Base-by-base conservation (phyloP, 2,888 invertebrate species). In the Lymantria monacha region DNA sequence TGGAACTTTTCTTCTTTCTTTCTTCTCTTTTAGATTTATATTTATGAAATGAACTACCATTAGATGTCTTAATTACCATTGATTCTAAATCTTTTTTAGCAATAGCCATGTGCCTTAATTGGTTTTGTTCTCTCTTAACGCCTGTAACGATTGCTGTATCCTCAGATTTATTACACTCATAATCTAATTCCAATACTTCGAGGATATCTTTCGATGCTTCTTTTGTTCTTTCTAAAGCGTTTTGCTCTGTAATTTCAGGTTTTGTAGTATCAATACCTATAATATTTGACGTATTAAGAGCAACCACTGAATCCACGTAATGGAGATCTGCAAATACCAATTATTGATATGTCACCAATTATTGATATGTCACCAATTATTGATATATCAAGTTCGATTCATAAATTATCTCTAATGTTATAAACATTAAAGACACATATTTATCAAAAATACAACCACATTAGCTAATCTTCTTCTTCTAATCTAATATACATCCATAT, bases 121-220 rank as follows among this genome's bases (percentile, higher is more conserved):
- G 72, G 41, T 77, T 74, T 40, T 66, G 61, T 59, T 63, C 71
- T 3, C 55, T 60, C 36, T 52, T 63, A 9, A 59, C 38, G 0
- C 69, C 70, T 15, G 61, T 56, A 3, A 57, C 37, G 42, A 69
- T 72, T 2, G 75, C 72, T n/a, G 71, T 72, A 40, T 76, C 70
- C 2, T 63, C 67, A 42, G 75, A 72, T 55, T 66, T 76, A 40
- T 51, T 48, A 36, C 68, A 60, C 22, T 68, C 65, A 38, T 55
- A 55, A 22, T 59, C 57, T 3, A 54, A 11, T 22, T 72, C 66
- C 7, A 69, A 61, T 5, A 63, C 51, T 48, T 76, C 72, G 1
- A 71, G 56, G 41, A 83, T 79, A 30, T 72, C 74, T 45, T 80
- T 72, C 9, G 81, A 58, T 83, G 83, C 83, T 14, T 74, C 75